Evolutionary conservation across 2,797 vertebrate species (phyloP).

Genomic region (Sebastes variabilis): DNA sequence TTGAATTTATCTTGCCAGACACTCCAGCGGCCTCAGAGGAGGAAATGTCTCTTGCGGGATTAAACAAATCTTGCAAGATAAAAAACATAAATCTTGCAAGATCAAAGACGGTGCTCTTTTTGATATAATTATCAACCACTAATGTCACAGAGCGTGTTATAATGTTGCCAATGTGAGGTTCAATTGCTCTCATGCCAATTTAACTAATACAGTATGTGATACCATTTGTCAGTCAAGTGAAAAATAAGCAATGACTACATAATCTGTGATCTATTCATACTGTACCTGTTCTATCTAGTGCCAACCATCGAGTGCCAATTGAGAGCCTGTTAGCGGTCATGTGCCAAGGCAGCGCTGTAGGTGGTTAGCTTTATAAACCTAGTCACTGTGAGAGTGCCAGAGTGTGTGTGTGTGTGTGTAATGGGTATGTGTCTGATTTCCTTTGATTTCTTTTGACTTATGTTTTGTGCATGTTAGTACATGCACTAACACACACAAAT

Average conservation of each 20-base stretch:
- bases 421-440: neutral
- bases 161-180: conserved; percentile 35
- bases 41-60: conserved; percentile 10
- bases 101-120: conserved; percentile 41
- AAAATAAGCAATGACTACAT: conserved; percentile 64
- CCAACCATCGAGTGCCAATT: conserved; percentile 55
- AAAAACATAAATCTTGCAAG: conserved; percentile 28
- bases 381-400: conserved; percentile 30
- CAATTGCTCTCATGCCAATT: conserved; percentile 55
- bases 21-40: neutral
- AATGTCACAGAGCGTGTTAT: conserved; percentile 37
- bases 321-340: conserved; percentile 38
- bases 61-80: conserved; percentile 29
- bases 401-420: neutral
- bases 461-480: neutral
- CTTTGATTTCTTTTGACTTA: conserved; percentile 6
- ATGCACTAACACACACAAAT: neutral
- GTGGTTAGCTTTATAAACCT: conserved; percentile 50
- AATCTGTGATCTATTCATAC: conserved; percentile 64
- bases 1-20: conserved; percentile 33
- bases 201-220: conserved; percentile 36
- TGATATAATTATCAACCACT: conserved; percentile 52
- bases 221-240: conserved; percentile 63
- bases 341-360: conserved; percentile 50
- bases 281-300: conserved; percentile 56